Evolutionary conservation across 2,888 invertebrate species (phyloP).

Genomic region (Lapara coniferarum): DNA sequence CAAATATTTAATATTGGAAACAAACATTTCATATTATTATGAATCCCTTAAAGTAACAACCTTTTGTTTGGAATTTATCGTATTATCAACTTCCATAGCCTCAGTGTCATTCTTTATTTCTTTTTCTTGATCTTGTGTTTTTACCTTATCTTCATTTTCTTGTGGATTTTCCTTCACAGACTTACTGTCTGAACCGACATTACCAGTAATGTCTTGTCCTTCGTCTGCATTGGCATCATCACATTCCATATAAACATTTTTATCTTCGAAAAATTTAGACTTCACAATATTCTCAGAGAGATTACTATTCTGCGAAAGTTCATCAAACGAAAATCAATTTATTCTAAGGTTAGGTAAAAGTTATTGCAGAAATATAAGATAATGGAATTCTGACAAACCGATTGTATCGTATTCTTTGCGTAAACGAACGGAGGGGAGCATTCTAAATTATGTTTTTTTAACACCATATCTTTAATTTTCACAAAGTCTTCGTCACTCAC

Average conservation of each 20-base stretch:
- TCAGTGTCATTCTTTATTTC: conserved; percentile 19
- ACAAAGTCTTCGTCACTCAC: conserved; percentile 55
- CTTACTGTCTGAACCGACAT: not conserved
- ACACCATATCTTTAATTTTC: conserved; percentile 62
- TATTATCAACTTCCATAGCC: conserved; percentile 36
- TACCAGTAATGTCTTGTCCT: not conserved
- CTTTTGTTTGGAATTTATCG: not conserved
- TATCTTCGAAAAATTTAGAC: conserved; percentile 64
- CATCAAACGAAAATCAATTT: not conserved
- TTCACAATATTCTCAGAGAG: conserved; percentile 48
- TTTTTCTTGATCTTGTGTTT: conserved; percentile 34
- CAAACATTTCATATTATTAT: too few relatives aligned
- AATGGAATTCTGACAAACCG: conserved; percentile 3
- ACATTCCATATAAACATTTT: conserved; percentile 29
- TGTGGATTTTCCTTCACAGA: conserved; percentile 11
- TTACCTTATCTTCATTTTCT: conserved; percentile 32
- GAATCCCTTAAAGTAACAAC: not conserved
- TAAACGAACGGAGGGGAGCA: conserved; percentile 71
- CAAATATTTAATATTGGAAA: too few relatives aligned
- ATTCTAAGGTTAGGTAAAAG: not conserved
- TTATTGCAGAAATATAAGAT: not conserved
- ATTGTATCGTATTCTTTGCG: conserved; percentile 49
- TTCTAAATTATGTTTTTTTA: conserved; percentile 68
- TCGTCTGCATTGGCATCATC: conserved; percentile 11
- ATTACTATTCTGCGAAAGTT: conserved; percentile 47